Evolutionary conservation across 1,140 invertebrate species (phyloP).

Genomic region (Cardiocondyla obscurior): DNA sequence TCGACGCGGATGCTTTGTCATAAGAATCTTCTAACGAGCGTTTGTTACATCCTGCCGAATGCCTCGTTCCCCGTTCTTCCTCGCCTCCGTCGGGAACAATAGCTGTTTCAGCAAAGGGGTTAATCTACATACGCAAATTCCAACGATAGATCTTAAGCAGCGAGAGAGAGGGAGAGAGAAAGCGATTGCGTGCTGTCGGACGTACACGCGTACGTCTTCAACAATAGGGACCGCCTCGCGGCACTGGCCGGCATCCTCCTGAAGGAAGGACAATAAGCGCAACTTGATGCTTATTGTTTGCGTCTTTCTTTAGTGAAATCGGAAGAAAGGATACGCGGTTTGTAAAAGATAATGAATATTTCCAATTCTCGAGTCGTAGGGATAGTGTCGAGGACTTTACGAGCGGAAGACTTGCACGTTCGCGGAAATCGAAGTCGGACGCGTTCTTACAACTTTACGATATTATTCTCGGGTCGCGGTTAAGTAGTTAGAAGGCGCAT

Average conservation of each 20-base stretch:
- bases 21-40: slow-evolving; percentile 68
- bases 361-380: background rate
- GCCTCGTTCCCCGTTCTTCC: slow-evolving; percentile 48
- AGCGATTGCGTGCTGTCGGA: slow-evolving; percentile 63
- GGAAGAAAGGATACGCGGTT: slow-evolving; percentile 14
- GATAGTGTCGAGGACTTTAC: background rate
- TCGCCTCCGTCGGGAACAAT: slow-evolving; percentile 75
- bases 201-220: slow-evolving; percentile 71
- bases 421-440: background rate
- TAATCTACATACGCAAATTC: slow-evolving; percentile 81
- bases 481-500: background rate
- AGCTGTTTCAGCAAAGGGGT: slow-evolving; percentile 67
- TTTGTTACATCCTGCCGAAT: slow-evolving; percentile 58
- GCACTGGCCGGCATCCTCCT: slow-evolving; percentile 61
- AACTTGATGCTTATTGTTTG: slow-evolving; percentile 80
- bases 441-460: background rate
- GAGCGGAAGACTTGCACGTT: background rate
- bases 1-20: slow-evolving; percentile 44
- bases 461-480: background rate
- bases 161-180: slow-evolving; percentile 62
- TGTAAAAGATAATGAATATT: slow-evolving; percentile 12
- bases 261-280: slow-evolving; percentile 79
- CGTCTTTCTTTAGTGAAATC: slow-evolving; percentile 32
- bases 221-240: slow-evolving; percentile 69
- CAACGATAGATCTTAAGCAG: slow-evolving; percentile 79